A percentile compares a stretch with the other conserved stretches of the same genome.
phyloP scores from a whole-genome alignment of 2,113 vertebrate genomes.

The Onychostruthus taczanowskii region DNA sequence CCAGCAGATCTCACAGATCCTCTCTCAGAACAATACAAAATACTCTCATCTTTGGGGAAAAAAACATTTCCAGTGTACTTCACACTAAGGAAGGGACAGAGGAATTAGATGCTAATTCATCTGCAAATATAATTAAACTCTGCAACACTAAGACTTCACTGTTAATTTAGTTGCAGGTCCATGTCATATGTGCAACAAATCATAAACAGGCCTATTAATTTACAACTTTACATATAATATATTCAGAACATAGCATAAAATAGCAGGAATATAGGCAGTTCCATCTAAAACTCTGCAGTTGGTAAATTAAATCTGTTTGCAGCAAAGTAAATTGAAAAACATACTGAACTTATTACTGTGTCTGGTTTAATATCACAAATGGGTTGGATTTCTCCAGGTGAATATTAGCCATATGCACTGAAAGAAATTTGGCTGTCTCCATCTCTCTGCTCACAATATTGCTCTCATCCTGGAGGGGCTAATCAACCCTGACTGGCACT shows the following conservation, averaged over 20 bases:
- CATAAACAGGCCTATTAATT: conserved; percentile 30
- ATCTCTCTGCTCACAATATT: neutral
- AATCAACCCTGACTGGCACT: neutral
- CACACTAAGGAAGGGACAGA: neutral
- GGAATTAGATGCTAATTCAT: conserved; percentile 35
- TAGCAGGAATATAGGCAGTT: conserved; percentile 6
- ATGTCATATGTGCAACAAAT: conserved; percentile 45
- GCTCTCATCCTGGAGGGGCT: neutral
- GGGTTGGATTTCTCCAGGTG: conserved; percentile 61
- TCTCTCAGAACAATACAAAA: neutral
- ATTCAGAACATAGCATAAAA: conserved; percentile 14
- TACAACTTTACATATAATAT: conserved; percentile 12
- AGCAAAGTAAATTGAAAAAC: conserved; percentile 65
- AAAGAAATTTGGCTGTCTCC: conserved; percentile 10
- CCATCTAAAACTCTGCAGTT: conserved; percentile 63
- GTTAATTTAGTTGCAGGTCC: conserved; percentile 46
- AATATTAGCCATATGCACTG: conserved; percentile 36
- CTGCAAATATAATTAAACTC: conserved; percentile 65
- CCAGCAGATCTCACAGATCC: neutral
- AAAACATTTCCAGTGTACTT: neutral
- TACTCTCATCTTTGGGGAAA: neutral
- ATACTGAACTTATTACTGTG: conserved; percentile 53
- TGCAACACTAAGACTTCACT: conserved; percentile 6
- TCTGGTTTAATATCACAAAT: conserved; percentile 60
- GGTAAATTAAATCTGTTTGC: conserved; percentile 70